phyloP scores from a whole-genome alignment of 2,797 vertebrate species.

The Bothrops alternatus region DNA sequence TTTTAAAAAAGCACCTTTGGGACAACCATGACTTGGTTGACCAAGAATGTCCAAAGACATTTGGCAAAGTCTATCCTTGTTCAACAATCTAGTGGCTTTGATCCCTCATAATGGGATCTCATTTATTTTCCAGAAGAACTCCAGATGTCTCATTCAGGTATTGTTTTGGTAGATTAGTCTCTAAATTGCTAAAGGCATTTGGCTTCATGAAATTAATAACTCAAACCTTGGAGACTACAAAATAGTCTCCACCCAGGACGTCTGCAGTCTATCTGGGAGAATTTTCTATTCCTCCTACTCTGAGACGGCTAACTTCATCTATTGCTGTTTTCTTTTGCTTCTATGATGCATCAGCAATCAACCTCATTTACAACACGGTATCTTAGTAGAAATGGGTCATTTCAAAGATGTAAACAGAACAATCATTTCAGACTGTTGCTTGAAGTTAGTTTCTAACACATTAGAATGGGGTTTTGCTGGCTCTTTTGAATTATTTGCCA shows the following conservation, averaged over 20 bases:
- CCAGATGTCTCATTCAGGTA: neutral
- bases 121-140: neutral
- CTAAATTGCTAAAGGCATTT: neutral
- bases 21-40: neutral
- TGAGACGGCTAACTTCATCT: neutral
- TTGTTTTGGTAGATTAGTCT: neutral
- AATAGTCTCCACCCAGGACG: neutral
- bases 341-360: neutral
- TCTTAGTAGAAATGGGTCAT: neutral
- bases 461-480: slow-evolving; percentile 1
- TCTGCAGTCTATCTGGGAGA: neutral
- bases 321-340: neutral
- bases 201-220: neutral
- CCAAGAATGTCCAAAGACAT: neutral
- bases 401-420: neutral
- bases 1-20: neutral
- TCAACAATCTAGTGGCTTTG: neutral
- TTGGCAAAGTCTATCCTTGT: neutral
- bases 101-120: neutral
- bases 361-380: neutral
- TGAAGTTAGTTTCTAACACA: slow-evolving; percentile 34
- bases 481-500: neutral
- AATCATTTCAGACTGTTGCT: slow-evolving; percentile 8
- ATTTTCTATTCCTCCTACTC: neutral
- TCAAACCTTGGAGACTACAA: neutral